These are phyloP conservation scores for Xiphydria camelus DNA, from an alignment of 2,888 invertebrate species.

Conservation along the genomic window DNA sequence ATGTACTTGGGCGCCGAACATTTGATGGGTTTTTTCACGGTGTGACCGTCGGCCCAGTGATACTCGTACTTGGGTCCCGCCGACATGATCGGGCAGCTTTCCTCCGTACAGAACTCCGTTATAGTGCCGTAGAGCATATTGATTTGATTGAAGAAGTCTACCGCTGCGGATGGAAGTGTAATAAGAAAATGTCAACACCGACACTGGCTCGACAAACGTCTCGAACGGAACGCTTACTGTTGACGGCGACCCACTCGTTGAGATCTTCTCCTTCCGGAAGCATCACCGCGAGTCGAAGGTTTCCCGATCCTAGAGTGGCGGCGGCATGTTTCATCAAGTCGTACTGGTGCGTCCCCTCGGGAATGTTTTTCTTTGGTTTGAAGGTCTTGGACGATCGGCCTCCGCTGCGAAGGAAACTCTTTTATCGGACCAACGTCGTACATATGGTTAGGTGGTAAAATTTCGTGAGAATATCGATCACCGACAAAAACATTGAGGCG, in stretches of 20 bases:
- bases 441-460: no score
- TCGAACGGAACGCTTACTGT: constrained; percentile 95
- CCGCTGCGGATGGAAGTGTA: constrained; percentile 70
- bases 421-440: no score
- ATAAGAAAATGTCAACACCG: background rate
- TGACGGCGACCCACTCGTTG: constrained; percentile 99
- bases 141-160: constrained; percentile 99
- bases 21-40: constrained; percentile 97
- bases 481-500: no score
- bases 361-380: constrained; percentile 98
- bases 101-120: constrained; percentile 99
- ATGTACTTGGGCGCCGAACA: constrained; percentile 99
- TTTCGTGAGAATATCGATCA: no score
- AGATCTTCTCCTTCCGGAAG: constrained; percentile 98
- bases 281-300: constrained; percentile 93
- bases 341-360: constrained; percentile 98
- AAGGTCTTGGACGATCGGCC: constrained; percentile 95
- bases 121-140: constrained; percentile 99
- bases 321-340: constrained; percentile 99
- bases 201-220: no score
- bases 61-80: constrained; percentile 99
- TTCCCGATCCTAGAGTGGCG: constrained; percentile 96
- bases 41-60: constrained; percentile 99
- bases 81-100: constrained; percentile 97
- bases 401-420: no score